phyloP scores from a whole-genome alignment of 2,113 vertebrate genomes.

The Peromyscus californicus region DNA sequence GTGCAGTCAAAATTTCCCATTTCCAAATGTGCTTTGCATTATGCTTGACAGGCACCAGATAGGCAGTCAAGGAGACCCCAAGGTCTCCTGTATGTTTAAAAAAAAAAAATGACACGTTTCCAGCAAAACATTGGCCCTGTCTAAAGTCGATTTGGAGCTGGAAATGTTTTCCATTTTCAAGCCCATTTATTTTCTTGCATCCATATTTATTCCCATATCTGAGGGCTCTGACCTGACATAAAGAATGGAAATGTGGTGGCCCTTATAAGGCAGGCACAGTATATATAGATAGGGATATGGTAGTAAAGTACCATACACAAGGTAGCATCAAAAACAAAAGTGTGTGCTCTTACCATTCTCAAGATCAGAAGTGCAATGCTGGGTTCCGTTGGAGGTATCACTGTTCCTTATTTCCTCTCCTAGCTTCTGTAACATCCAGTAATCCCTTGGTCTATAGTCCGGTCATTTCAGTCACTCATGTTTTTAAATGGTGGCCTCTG shows the following conservation, averaged over 20 bases:
- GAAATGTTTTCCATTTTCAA: slow-evolving; percentile 50
- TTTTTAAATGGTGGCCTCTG: neutral
- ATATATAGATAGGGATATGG: neutral
- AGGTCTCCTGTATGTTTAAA: slow-evolving; percentile 38
- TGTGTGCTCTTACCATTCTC: neutral
- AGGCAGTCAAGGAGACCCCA: slow-evolving; percentile 59
- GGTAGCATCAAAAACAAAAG: neutral
- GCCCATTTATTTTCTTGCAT: slow-evolving; percentile 38
- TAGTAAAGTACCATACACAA: neutral
- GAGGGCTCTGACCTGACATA: neutral
- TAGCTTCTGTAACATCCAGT: neutral
- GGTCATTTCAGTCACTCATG: neutral
- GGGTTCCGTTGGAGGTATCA: neutral
- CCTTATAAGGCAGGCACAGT: neutral
- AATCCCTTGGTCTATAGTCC: neutral
- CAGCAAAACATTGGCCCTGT: neutral
- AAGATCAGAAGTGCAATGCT: neutral
- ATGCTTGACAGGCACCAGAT: slow-evolving; percentile 41
- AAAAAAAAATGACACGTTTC: slow-evolving; percentile 5
- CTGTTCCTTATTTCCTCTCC: neutral
- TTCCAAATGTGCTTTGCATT: slow-evolving; percentile 64
- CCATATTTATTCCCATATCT: slow-evolving; percentile 9
- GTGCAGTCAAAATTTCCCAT: slow-evolving; percentile 61
- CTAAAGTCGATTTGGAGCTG: neutral
- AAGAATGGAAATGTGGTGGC: neutral